A percentile compares a stretch with the other conserved stretches of the same genome.
phyloP scores from a whole-genome alignment of 1,140 invertebrate genomes.

The Whitmania pigra region DNA sequence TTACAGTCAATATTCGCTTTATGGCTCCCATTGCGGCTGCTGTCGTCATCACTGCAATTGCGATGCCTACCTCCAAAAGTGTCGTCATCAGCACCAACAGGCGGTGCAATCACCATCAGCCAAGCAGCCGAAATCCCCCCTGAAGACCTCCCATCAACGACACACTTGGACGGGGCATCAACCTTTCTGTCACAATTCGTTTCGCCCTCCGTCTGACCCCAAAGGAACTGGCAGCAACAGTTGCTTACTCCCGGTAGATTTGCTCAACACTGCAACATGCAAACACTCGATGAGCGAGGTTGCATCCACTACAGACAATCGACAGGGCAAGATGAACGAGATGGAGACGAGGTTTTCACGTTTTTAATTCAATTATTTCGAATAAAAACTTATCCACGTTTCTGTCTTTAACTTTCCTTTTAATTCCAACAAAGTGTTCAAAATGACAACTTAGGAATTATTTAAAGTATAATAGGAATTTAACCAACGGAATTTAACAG shows the following conservation, averaged over 20 bases:
- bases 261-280: constrained; percentile 5
- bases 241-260: neutral
- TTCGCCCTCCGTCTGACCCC: neutral
- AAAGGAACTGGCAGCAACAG: neutral
- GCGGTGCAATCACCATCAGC: too few species aligned
- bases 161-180: too few species aligned
- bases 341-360: too few species aligned
- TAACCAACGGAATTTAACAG: too few species aligned
- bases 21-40: neutral
- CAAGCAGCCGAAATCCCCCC: too few species aligned
- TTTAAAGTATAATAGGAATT: neutral
- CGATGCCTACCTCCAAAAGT: neutral
- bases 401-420: neutral
- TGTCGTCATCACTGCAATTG: constrained; percentile 3
- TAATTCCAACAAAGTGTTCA: neutral
- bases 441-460: neutral
- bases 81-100: neutral
- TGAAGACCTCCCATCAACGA: too few species aligned
- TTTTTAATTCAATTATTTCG: too few species aligned
- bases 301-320: too few species aligned
- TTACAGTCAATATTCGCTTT: neutral
- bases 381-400: too few species aligned
- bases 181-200: neutral
- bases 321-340: too few species aligned
- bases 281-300: too few species aligned